Base-by-base conservation (phyloP, 2,113 vertebrate genomes). In the Hydropotes inermis region DNA sequence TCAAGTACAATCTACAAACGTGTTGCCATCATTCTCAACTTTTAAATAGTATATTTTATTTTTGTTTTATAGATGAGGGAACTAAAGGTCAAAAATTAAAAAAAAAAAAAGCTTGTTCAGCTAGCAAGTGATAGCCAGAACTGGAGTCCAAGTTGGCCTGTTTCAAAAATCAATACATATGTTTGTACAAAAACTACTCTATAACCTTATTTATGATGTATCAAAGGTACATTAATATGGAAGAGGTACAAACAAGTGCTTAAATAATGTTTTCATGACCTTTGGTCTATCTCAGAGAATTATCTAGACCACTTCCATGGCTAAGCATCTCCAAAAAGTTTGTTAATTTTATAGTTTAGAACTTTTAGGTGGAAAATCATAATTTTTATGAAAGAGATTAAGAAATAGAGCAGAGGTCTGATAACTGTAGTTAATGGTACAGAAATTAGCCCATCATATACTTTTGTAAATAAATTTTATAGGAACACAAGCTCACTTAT, bases 401-500 rank as follows among this genome's bases (percentile, higher is more conserved):
- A 33, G 9, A 89, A 83, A 76, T 58, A n/a, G 11, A 76, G 5
- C 21, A 23, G 11, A 13, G 7, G 3, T 79, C 54, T 9, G 3
- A 54, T 36, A 84, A 28, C 10, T 30, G 4, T 17, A 86, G 5
- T 12, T 12, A n/a, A 43, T 19, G 3, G 8, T 12, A 5, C 23
- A 82, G 10, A 95, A 89, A 17, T 0, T 1, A 39, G 21, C 14
- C 1, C 7, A 67, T 28, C 27, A 54, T 4, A 19, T 87, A 13
- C 2, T 94, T 93, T 86, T 39, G 30, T 89, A 64, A 43, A 36
- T 50, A 27, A 67, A 36, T 9, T 79, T 94, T 91, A 87, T 11
- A 61, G 16, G 19, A 61, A 21, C 3, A 57, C 1, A 54, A 15
- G 2, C 0, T 23, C 28, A 3, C 6, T 27, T 25, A 58, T 30